Evolutionary conservation across 1,140 invertebrate species (phyloP), one percentile per base, ranked within the genome.

Genomic region (Drosophila neocordata): DNA sequence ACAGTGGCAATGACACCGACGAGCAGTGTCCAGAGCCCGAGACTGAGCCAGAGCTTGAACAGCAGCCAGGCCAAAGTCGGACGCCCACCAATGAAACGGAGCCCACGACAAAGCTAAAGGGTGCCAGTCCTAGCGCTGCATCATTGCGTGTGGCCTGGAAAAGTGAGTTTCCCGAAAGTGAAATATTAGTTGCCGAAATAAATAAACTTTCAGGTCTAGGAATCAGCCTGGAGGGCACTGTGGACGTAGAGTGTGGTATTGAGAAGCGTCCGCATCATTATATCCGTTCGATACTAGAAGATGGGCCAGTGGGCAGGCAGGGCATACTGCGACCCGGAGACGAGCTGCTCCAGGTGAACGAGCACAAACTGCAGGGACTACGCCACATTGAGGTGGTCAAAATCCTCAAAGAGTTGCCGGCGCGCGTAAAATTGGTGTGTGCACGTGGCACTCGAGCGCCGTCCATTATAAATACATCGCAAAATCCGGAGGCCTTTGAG

Each of bases 211-310:
- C 95, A 79, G 97, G 97, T 57, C 93, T 98, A 62, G 97, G 97
- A 4, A 98, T 98, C 70, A 97, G 96, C 91, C 93, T 98, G 65
- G 97, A 98, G 92, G 97, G 97, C 35, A 98, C 97, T 7, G 97
- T 97, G 15, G 96, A 97, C 90, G 95, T 97, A 12, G 96, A 97
- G 92, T 95, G 95, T 70, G 96, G 96, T 34, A 93, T 95, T 62
- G 95, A 97, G 94, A 93, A 97, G 75, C 93, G 96, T 89, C 95
- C 96, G 79, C 95, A 98, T 93, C 95, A 97, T 91, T 97, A 96
- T 87, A 97, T 97, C 75, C 93, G 96, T 71, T 97, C 96, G 9
- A 96, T 98, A 61, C 92, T 97, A 55, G 95, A 95, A 15, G 96
- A 98, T 88, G 97, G 97, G 12, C 97, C 97, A 8, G 96, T 98